Evolutionary conservation across 2,888 invertebrate species (phyloP).

Genomic region (Brenthis hecate): DNA sequence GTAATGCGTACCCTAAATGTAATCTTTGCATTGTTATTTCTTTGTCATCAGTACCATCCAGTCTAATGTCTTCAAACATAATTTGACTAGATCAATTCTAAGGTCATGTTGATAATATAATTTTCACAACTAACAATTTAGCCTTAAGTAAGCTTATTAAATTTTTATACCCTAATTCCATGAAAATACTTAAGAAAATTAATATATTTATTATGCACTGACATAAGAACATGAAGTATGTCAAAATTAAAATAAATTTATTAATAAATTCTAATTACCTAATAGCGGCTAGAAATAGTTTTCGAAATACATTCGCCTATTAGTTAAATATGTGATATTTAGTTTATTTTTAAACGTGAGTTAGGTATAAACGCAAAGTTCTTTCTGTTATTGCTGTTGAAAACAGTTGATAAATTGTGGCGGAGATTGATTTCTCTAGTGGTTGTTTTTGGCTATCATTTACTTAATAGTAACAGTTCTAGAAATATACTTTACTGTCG

Average conservation of each 20-base stretch:
- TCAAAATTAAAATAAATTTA: background rate
- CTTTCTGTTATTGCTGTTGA: background rate
- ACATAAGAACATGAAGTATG: background rate
- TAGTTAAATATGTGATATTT: background rate
- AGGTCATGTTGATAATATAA: background rate
- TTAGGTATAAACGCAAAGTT: no score
- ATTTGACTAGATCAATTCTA: constrained; percentile 51
- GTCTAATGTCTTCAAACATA: constrained; percentile 46
- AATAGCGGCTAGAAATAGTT: constrained; percentile 6
- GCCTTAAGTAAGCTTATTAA: background rate
- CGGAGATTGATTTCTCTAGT: no score
- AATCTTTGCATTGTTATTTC: constrained; percentile 15
- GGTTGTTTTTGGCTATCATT: no score
- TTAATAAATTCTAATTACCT: constrained; percentile 5
- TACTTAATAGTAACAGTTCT: no score
- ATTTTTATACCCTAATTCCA: background rate
- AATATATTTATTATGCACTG: background rate
- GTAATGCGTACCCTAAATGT: background rate
- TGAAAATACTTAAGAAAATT: background rate
- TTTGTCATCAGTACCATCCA: constrained; percentile 38
- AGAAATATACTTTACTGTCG: no score
- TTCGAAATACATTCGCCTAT: background rate
- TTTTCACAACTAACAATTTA: constrained; percentile 8
- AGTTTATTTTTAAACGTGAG: no score
- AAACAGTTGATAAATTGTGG: background rate